Evolutionary conservation across 2,113 vertebrate species (phyloP).

Genomic region (Gasterosteus nipponicus): DNA sequence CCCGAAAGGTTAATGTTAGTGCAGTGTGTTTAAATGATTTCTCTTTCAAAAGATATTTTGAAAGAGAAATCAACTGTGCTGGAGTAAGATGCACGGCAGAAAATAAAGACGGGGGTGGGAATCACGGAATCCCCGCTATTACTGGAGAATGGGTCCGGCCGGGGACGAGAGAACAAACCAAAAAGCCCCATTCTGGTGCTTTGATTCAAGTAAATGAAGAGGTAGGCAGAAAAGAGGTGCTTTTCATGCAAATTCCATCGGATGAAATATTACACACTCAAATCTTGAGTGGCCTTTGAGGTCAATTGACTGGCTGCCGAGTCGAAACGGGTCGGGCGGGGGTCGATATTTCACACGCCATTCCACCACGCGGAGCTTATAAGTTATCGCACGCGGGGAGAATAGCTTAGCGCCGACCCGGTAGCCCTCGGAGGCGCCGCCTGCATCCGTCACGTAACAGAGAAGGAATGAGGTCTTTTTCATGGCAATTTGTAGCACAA

Average conservation of each 20-base stretch:
- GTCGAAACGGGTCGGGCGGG: constrained; percentile 54
- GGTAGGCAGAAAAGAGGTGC: constrained; percentile 56
- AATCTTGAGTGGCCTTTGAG: constrained; percentile 76
- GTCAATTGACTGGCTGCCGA: constrained; percentile 73
- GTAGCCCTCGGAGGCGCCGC: constrained; percentile 25
- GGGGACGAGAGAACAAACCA: constrained; percentile 41
- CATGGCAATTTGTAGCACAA: constrained; percentile 29
- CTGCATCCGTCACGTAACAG: constrained; percentile 37
- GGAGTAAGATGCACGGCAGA: constrained; percentile 4
- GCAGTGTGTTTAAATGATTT: background rate
- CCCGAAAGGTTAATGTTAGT: background rate
- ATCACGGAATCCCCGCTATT: constrained; percentile 42
- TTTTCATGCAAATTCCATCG: constrained; percentile 75
- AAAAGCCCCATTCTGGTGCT: constrained; percentile 34
- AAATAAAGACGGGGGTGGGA: constrained; percentile 28
- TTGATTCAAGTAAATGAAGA: constrained; percentile 73
- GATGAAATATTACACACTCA: constrained; percentile 77
- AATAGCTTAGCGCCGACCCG: constrained; percentile 52
- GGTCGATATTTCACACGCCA: constrained; percentile 72
- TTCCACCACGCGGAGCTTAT: constrained; percentile 52
- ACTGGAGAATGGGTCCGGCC: constrained; percentile 21
- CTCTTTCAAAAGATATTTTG: background rate
- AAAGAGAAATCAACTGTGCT: too few relatives aligned
- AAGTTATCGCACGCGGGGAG: constrained; percentile 53
- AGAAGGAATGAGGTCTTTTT: constrained; percentile 39